Evolutionary conservation across 1,140 invertebrate genomes (phyloP).

Genomic region (Adelges cooleyi): DNA sequence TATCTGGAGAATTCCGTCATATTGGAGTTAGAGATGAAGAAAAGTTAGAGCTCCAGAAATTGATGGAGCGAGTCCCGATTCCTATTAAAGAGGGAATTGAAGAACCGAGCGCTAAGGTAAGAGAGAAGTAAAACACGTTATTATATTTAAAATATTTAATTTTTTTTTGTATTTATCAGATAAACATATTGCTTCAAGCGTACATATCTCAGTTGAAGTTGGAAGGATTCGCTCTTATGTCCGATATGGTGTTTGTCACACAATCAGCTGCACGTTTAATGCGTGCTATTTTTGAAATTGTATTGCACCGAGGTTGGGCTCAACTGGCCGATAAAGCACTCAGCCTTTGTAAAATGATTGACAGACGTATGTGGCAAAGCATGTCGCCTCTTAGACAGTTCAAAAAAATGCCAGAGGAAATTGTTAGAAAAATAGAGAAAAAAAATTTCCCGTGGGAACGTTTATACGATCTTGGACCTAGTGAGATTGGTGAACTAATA

Average conservation of each 20-base stretch:
- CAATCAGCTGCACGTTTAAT: slow-evolving; percentile 92
- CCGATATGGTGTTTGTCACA: slow-evolving; percentile 98
- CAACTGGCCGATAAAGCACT: slow-evolving; percentile 92
- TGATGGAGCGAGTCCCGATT: slow-evolving; percentile 96
- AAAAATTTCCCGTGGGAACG: slow-evolving; percentile 88
- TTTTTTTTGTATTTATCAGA: slow-evolving; percentile 36
- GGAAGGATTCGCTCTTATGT: slow-evolving; percentile 96
- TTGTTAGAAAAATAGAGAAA: slow-evolving; percentile 96
- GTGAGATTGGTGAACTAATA: slow-evolving; percentile 95
- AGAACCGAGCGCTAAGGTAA: slow-evolving; percentile 83
- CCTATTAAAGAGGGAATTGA: slow-evolving; percentile 99
- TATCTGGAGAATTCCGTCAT: slow-evolving; percentile 89
- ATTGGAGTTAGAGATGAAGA: slow-evolving; percentile 95
- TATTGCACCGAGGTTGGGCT: slow-evolving; percentile 83
- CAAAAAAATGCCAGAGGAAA: slow-evolving; percentile 94
- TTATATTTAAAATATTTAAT: neutral
- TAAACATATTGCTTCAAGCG: slow-evolving; percentile 88
- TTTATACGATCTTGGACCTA: slow-evolving; percentile 89
- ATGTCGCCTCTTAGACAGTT: slow-evolving; percentile 98
- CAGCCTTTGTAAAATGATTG: slow-evolving; percentile 97
- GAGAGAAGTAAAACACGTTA: too few species aligned
- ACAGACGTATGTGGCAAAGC: slow-evolving; percentile 97
- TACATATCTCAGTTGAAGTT: slow-evolving; percentile 98
- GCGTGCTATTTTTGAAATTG: slow-evolving; percentile 96
- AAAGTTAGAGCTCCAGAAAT: slow-evolving; percentile 90